These are phyloP conservation scores for Microcebus griseorufus DNA, from an alignment of 2,113 vertebrate species.

Conservation along the genomic window DNA sequence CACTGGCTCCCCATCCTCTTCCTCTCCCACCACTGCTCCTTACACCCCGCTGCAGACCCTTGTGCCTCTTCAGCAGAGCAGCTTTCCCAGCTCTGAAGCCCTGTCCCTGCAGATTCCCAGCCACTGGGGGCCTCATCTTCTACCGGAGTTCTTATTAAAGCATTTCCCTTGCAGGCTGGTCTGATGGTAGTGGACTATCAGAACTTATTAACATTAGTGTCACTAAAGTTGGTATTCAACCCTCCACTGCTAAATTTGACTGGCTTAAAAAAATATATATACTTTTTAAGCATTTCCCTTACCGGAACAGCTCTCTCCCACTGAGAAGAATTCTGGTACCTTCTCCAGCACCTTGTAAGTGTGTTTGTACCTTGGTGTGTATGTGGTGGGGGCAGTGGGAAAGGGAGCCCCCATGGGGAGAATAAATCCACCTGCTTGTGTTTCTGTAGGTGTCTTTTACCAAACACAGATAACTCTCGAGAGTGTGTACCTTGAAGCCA, in stretches of 20 bases:
- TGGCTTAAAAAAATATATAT: too few relatives aligned
- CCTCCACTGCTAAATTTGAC: too few relatives aligned
- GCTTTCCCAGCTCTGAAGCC: neutral
- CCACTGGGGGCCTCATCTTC: neutral
- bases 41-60: neutral
- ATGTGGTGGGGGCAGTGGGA: neutral
- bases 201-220: too few relatives aligned
- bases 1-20: neutral
- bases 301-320: neutral
- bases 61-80: neutral
- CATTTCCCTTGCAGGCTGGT: neutral
- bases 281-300: neutral
- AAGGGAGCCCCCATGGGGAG: neutral
- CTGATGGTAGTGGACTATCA: too few relatives aligned
- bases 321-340: neutral
- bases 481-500: neutral
- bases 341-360: neutral
- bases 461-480: neutral
- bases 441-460: constrained; percentile 21
- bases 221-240: too few relatives aligned
- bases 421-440: neutral
- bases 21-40: neutral
- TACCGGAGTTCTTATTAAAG: neutral
- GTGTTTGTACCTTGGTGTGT: neutral
- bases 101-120: neutral